Conservation (phyloP, 2,113 vertebrate species). For the Anhinga anhinga region DNA sequence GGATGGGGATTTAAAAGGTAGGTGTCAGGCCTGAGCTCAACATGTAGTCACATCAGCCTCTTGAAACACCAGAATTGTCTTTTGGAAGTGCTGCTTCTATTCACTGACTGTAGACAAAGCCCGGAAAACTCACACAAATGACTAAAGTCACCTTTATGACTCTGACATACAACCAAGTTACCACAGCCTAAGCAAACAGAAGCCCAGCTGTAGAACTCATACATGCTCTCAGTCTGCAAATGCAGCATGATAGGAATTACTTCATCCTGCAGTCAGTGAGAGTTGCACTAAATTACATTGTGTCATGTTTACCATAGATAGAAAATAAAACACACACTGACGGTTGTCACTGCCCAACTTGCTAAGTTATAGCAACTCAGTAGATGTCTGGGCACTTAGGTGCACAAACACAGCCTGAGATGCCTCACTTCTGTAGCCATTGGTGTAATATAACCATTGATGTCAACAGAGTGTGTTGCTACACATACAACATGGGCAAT, state of each 20-base stretch:
- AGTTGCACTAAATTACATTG: not conserved
- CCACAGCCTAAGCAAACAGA: not conserved
- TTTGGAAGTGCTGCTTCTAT: not conserved
- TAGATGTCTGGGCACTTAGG: no score
- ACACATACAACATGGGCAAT: rapidly evolving
- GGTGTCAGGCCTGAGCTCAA: not conserved
- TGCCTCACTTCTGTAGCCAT: not conserved
- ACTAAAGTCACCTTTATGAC: not conserved
- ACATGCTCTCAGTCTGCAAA: not conserved
- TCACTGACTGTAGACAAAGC: not conserved
- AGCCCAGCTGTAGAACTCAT: not conserved
- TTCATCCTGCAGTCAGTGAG: not conserved
- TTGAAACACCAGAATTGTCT: not conserved
- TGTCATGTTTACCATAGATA: not conserved
- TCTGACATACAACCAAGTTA: not conserved
- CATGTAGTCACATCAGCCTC: not conserved
- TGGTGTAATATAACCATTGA: not conserved
- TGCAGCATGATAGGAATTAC: not conserved
- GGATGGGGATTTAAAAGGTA: not conserved
- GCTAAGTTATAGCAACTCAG: not conserved
- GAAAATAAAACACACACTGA: not conserved
- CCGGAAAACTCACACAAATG: not conserved
- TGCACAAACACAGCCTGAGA: not conserved
- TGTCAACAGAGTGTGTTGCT: rapidly evolving
- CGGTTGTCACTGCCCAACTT: rapidly evolving